A percentile compares a stretch with the other conserved stretches of the same genome.
phyloP scores from a whole-genome alignment of 2,888 invertebrate genomes.

The Urechis unicinctus region DNA sequence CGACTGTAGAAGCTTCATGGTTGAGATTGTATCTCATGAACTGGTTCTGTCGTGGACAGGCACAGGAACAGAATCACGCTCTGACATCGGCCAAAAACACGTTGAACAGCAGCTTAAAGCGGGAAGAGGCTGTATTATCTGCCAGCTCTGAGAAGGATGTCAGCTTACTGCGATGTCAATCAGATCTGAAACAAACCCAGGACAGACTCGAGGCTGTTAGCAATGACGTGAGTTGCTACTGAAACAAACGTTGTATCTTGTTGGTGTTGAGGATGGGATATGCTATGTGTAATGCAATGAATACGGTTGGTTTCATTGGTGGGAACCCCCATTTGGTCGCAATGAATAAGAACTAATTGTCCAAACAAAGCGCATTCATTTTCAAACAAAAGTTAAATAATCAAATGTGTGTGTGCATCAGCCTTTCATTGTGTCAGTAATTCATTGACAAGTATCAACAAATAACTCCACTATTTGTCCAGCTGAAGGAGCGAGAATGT shows the following conservation, averaged over 20 bases:
- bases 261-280: too few species aligned
- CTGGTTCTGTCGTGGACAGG: background rate
- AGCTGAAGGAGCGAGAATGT: slow-evolving; percentile 26
- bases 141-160: slow-evolving; percentile 14
- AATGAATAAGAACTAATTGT: too few species aligned
- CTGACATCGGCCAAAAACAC: slow-evolving; percentile 5
- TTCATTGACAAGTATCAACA: too few species aligned
- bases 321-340: too few species aligned
- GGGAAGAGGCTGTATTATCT: slow-evolving; percentile 1
- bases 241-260: background rate
- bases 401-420: too few species aligned
- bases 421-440: too few species aligned
- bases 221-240: slow-evolving; percentile 25
- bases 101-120: slow-evolving; percentile 1
- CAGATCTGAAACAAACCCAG: slow-evolving; percentile 33
- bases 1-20: too few species aligned
- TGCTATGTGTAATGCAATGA: too few species aligned
- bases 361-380: too few species aligned
- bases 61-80: slow-evolving; percentile 7
- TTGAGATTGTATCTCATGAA: background rate
- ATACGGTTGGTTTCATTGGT: too few species aligned
- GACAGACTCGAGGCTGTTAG: slow-evolving; percentile 33
- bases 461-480: background rate
- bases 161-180: slow-evolving; percentile 20
- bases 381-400: too few species aligned